These are phyloP conservation scores for Tuberolachnus salignus DNA, from an alignment of 2,888 invertebrate species.

Conservation along the genomic window DNA sequence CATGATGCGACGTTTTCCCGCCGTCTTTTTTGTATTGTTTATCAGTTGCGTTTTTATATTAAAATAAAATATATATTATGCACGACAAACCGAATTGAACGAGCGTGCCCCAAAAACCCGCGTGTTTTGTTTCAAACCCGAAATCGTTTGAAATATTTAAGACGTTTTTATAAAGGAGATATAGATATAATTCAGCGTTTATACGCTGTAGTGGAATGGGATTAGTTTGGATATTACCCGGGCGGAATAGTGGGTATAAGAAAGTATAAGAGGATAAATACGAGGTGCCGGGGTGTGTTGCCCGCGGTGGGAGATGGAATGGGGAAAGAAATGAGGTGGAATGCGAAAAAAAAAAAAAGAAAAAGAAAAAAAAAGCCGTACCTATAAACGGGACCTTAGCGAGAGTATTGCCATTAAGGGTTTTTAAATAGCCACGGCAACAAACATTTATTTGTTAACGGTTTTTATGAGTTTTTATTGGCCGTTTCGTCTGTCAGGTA, in stretches of 20 bases:
- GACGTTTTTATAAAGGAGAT: neutral
- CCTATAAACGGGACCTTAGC: slow-evolving; percentile 5
- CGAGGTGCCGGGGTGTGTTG: neutral
- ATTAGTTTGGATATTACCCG: slow-evolving; percentile 30
- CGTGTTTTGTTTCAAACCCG: neutral
- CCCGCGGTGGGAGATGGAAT: neutral
- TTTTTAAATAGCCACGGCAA: slow-evolving; percentile 50
- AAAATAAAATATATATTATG: too few species aligned
- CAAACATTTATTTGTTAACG: slow-evolving; percentile 46
- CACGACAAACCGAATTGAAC: too few species aligned
- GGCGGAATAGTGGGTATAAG: neutral
- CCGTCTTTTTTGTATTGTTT: too few species aligned
- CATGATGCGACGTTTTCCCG: too few species aligned
- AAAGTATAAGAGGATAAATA: too few species aligned
- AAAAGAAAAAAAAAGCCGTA: slow-evolving; percentile 1
- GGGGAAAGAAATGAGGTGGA: neutral
- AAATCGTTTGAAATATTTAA: slow-evolving; percentile 16
- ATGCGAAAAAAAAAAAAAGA: neutral
- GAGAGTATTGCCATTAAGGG: slow-evolving; percentile 37
- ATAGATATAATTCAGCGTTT: slow-evolving; percentile 25
- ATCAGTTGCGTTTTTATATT: too few species aligned
- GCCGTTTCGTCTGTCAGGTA: slow-evolving; percentile 46
- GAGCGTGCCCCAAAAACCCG: too few species aligned
- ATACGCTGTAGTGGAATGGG: slow-evolving; percentile 5
- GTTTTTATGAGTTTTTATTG: slow-evolving; percentile 52